A percentile compares a stretch with the other conserved stretches of the same genome.
These are phyloP conservation scores for Eudiplozoon nipponicum DNA, from an alignment of 2,888 invertebrate species.

Conservation along the genomic window DNA sequence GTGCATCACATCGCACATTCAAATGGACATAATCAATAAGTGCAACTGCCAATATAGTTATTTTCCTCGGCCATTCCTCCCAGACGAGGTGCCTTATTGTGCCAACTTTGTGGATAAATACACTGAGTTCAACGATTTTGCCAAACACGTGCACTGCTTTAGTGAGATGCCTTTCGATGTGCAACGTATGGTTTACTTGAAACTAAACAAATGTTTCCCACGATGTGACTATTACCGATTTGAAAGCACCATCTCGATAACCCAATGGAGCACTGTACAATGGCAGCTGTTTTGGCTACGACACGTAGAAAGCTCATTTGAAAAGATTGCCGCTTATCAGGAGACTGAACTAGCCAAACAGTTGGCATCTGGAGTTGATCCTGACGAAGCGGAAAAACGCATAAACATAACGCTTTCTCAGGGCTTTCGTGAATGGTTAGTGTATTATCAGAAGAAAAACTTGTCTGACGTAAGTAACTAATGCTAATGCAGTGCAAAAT, in stretches of 20 bases:
- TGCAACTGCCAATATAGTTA: constrained; percentile 6
- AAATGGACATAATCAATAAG: constrained; percentile 4
- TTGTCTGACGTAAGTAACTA: no score
- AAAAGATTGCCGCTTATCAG: no score
- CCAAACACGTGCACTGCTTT: background rate
- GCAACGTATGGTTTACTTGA: background rate
- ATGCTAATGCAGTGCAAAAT: no score
- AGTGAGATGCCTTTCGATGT: background rate
- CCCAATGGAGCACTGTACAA: constrained; percentile 8
- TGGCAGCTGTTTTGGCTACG: constrained; percentile 13
- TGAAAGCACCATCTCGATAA: constrained; percentile 9
- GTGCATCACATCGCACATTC: constrained; percentile 7
- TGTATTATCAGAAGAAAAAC: no score
- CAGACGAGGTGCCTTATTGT: constrained; percentile 10
- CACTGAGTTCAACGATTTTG: background rate
- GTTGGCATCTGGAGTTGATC: no score
- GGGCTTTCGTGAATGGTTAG: no score
- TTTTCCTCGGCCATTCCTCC: constrained; percentile 8
- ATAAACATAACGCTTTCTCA: no score
- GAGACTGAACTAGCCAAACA: no score
- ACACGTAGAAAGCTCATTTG: no score
- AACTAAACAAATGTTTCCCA: background rate
- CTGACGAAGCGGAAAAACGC: no score
- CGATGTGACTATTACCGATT: background rate
- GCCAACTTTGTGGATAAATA: constrained; percentile 2